Evolutionary conservation across 2,888 invertebrate species (phyloP).

Genomic region (Maniola hyperantus): DNA sequence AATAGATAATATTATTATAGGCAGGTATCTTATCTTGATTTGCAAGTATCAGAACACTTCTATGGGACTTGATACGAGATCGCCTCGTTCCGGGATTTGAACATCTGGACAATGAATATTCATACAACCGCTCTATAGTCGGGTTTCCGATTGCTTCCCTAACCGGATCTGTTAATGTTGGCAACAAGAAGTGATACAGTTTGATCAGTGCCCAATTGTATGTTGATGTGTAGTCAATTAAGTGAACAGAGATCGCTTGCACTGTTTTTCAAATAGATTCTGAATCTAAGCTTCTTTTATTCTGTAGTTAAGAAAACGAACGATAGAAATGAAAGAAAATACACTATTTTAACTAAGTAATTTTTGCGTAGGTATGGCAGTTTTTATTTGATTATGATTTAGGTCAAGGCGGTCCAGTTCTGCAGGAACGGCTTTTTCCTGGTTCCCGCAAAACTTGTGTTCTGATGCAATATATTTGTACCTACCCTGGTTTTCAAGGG

Average conservation of each 20-base stretch:
- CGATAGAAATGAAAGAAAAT: no score
- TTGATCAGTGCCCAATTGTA: not conserved
- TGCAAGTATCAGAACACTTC: conserved; percentile 7
- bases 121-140: conserved; percentile 56
- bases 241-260: not conserved
- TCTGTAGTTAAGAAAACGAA: no score
- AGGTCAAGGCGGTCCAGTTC: no score
- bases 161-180: conserved; percentile 42
- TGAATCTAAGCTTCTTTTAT: not conserved
- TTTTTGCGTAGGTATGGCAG: no score
- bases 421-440: no score
- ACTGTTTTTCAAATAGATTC: not conserved
- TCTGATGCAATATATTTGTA: no score
- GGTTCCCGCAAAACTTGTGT: no score
- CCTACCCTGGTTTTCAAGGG: no score
- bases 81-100: conserved; percentile 19
- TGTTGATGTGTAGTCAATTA: not conserved
- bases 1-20: not conserved
- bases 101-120: conserved; percentile 56
- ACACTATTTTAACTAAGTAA: no score
- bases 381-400: no score
- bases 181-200: conserved; percentile 16
- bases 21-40: not conserved
- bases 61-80: conserved; percentile 7
- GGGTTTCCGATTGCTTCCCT: conserved; percentile 52